Conservation (phyloP, 2,797 vertebrate species). For the Pyrocephalus nanus region DNA sequence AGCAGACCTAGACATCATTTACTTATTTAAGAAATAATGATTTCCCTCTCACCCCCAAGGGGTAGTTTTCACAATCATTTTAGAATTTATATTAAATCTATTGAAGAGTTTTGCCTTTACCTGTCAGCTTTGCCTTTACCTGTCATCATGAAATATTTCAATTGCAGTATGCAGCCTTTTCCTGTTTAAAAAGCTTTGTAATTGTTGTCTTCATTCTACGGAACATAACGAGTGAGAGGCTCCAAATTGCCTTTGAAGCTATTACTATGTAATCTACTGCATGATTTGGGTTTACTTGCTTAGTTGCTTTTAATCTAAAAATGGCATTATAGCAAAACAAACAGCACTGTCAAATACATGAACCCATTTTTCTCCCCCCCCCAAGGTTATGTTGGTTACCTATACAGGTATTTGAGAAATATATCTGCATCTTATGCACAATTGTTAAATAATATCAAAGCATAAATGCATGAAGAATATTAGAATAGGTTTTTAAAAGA, state of each 20-base stretch:
- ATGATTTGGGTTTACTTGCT: neutral
- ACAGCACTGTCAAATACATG: neutral
- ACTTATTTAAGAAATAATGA: neutral
- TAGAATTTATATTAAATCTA: neutral
- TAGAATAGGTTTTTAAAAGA: neutral
- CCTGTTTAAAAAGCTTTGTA: neutral
- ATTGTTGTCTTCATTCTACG: neutral
- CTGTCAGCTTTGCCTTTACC: constrained; percentile 19
- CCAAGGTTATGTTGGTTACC: neutral
- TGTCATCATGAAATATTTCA: constrained; percentile 21
- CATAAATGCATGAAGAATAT: neutral
- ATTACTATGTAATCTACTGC: neutral
- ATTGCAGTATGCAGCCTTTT: neutral
- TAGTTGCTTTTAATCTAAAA: constrained; percentile 1
- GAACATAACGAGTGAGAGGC: neutral
- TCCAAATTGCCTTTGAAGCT: neutral
- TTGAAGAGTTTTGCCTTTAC: constrained; percentile 26
- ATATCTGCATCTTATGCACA: neutral
- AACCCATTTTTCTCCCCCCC: neutral
- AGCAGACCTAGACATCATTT: neutral
- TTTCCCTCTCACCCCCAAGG: neutral
- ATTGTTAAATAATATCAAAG: neutral
- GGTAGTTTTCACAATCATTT: neutral
- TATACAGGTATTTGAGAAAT: neutral
- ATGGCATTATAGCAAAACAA: neutral